Conservation (phyloP, 92 coral and sea anemone species). For the Diadumene lineata region DNA sequence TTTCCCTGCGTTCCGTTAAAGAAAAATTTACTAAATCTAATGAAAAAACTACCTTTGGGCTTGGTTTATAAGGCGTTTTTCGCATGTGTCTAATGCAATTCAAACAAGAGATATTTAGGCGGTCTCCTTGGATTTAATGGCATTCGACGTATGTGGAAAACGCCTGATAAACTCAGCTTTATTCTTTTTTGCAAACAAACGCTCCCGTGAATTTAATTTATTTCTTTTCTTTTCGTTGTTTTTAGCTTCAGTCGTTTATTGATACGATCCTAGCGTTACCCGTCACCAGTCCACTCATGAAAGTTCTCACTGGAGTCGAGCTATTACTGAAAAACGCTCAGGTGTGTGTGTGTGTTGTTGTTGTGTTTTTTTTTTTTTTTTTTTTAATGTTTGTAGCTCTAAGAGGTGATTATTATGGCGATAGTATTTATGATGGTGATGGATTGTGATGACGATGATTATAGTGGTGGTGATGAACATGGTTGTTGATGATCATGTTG, state of each 20-base stretch:
- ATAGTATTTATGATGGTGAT: background rate
- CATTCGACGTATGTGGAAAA: too few relatives aligned
- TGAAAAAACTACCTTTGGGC: too few relatives aligned
- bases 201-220: background rate
- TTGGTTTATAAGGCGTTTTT: too few relatives aligned
- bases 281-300: slow-evolving; percentile 93
- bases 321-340: slow-evolving; percentile 87
- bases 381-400: background rate
- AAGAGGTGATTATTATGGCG: background rate
- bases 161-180: too few relatives aligned
- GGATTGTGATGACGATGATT: background rate
- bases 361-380: too few relatives aligned
- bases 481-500: background rate
- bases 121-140: too few relatives aligned
- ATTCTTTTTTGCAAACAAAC: too few relatives aligned
- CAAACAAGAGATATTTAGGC: too few relatives aligned
- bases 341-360: too few relatives aligned
- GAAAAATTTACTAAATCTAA: too few relatives aligned
- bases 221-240: background rate
- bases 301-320: slow-evolving; percentile 86
- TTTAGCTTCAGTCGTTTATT: slow-evolving; percentile 68
- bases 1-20: too few relatives aligned
- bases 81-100: too few relatives aligned
- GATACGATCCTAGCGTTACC: slow-evolving; percentile 73
- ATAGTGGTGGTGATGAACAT: background rate